These are phyloP conservation scores for Euthynnus affinis DNA, from an alignment of 2,797 vertebrate species.

Conservation along the genomic window DNA sequence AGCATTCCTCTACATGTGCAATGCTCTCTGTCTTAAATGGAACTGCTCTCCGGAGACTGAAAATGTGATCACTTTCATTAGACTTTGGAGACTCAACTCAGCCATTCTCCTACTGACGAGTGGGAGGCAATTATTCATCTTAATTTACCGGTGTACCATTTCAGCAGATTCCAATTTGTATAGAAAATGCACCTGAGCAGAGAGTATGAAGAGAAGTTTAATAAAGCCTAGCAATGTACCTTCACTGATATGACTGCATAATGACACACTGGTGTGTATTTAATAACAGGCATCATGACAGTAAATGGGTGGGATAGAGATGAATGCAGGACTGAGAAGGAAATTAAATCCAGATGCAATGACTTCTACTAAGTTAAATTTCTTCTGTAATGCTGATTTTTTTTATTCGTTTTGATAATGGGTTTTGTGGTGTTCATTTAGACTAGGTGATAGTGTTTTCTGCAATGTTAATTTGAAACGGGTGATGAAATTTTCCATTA, in stretches of 20 bases:
- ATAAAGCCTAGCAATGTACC: constrained; percentile 39
- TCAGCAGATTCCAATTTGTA: constrained; percentile 44
- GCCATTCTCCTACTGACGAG: constrained; percentile 1
- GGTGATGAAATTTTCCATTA: constrained; percentile 22
- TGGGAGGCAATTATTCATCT: constrained; percentile 18
- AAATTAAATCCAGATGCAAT: constrained; percentile 61
- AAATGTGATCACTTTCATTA: too few relatives aligned
- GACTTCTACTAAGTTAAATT: constrained; percentile 31
- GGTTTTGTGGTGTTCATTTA: constrained; percentile 47
- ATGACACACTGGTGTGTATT: constrained; percentile 45
- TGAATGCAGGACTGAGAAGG: constrained; percentile 19
- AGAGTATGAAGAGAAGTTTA: constrained; percentile 27
- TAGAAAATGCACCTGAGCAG: constrained; percentile 45
- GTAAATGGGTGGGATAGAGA: constrained; percentile 24
- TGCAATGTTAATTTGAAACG: constrained; percentile 27
- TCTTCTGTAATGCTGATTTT: constrained; percentile 39
- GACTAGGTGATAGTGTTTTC: constrained; percentile 33
- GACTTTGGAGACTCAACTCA: too few relatives aligned
- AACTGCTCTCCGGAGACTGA: too few relatives aligned
- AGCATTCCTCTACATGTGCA: too few relatives aligned
- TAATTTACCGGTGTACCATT: constrained; percentile 34
- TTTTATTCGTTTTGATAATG: constrained; percentile 47
- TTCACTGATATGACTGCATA: constrained; percentile 32
- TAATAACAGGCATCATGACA: constrained; percentile 47
- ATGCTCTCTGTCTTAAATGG: too few relatives aligned